Evolutionary conservation across 2,113 vertebrate species (phyloP).

Genomic region (Tragelaphus buxtoni): DNA sequence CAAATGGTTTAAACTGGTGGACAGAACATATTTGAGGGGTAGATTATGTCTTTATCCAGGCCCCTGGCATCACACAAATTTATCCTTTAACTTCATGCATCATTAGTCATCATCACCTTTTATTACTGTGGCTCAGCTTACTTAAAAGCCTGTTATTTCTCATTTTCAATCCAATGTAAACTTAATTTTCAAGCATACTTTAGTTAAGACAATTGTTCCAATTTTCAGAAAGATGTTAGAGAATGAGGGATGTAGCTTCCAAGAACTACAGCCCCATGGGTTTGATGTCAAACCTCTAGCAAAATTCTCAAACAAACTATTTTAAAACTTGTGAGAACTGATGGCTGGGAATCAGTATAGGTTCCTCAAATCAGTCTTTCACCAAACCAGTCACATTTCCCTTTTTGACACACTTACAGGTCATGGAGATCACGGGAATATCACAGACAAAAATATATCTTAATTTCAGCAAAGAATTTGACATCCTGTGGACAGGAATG

Average conservation of each 20-base stretch:
- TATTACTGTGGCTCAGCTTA: background rate
- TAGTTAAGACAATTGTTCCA: background rate
- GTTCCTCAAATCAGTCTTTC: constrained; percentile 8
- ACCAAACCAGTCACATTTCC: constrained; percentile 33
- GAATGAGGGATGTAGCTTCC: background rate
- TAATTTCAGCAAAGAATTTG: constrained; percentile 49
- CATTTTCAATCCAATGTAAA: constrained; percentile 1
- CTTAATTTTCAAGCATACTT: background rate
- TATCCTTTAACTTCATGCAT: background rate
- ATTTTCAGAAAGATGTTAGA: constrained; percentile 12
- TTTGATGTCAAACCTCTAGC: background rate
- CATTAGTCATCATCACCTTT: background rate
- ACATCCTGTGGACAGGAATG: constrained; percentile 28
- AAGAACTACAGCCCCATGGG: background rate
- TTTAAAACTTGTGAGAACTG: background rate
- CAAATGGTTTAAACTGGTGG: background rate
- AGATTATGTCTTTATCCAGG: background rate
- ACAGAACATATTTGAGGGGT: background rate
- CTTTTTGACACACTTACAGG: background rate
- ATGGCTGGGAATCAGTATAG: background rate
- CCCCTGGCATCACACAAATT: background rate
- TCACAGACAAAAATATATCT: constrained; percentile 37
- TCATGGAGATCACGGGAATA: background rate
- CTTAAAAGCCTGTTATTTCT: background rate
- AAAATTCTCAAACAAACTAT: background rate